Percentiles rank a stretch among this genome's conserved stretches.
Conservation (phyloP, 2,113 vertebrate genomes). For the Myotis yumanensis region DNA sequence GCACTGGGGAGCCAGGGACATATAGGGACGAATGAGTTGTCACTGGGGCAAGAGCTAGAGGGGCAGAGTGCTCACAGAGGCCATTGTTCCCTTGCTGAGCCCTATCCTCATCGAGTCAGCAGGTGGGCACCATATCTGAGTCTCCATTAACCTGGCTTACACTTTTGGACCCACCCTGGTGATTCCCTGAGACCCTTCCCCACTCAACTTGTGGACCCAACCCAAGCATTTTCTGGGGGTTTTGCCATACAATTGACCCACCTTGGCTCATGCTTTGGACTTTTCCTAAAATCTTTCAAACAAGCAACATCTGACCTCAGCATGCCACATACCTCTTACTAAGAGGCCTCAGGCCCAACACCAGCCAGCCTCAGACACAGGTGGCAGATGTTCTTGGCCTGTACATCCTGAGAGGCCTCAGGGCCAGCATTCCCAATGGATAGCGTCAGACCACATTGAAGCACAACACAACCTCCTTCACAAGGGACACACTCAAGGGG, state of each 20-base stretch:
- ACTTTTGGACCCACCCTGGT: background rate
- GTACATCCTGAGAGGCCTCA: background rate
- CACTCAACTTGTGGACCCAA: background rate
- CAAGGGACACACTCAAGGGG: background rate
- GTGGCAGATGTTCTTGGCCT: background rate
- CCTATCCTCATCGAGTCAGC: background rate
- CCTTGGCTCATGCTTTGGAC: background rate
- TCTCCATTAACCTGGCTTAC: background rate
- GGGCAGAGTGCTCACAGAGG: background rate
- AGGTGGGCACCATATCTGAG: background rate
- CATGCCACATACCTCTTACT: background rate
- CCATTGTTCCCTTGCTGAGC: background rate
- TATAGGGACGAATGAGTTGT: background rate
- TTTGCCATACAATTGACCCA: background rate
- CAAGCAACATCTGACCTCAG: background rate
- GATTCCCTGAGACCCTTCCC: background rate
- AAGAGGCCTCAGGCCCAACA: background rate
- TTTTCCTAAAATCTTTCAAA: background rate
- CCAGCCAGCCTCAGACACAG: background rate
- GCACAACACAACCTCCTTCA: background rate
- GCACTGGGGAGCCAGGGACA: background rate
- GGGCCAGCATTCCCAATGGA: background rate
- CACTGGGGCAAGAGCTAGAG: background rate
- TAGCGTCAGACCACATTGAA: background rate
- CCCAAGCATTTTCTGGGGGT: background rate